Base-by-base conservation (phyloP, 2,888 invertebrate species). In the Norana najaformis region DNA sequence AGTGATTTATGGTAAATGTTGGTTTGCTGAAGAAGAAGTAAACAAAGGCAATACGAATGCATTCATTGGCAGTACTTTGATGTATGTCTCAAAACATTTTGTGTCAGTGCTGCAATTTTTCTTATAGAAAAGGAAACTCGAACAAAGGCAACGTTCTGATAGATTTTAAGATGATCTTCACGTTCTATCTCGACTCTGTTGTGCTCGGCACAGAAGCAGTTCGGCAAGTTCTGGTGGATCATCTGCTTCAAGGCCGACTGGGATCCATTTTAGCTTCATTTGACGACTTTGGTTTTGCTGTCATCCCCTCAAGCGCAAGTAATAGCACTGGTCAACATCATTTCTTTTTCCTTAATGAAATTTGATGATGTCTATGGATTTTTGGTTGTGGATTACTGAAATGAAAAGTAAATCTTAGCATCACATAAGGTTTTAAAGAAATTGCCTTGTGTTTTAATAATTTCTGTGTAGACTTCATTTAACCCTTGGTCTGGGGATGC, bases 101-200 rank as follows among this genome's bases (percentile, higher is more conserved):
- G 69, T n/a, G 30, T 69, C 30, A n/a, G 11, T 69, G n/a, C 16
- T 69, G 11, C 69, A 69, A 69, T 69, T 37, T 34, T 34, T 83
- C 36, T 85, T 85, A 36, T 36, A 85, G 85, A n/a, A 85, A 36
- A 85, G 85, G 85, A 85, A 36, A 85, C 35, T 85, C 85, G 85
- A 85, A 85, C 8, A 85, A 16, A 37, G 85, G 23, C 35, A 85
- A 36, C 35, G 85, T 85, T 18, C 37, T 85, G 37, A 37, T 85
- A 20, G 85, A 85, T n/a, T 85, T 85, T 36, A 85, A 35, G 36
- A 36, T 36, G 36, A 36, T 85, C 85, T 36, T 85, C 35, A 85
- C 85, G 20, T 85, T 85, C 85, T 85, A 85, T 85, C 85, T 85
- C 36, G 85, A 85, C 85, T 85, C 85, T 36, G 37, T 8, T 85